Conservation (phyloP, 1,140 invertebrate genomes). For the Limonius californicus region DNA sequence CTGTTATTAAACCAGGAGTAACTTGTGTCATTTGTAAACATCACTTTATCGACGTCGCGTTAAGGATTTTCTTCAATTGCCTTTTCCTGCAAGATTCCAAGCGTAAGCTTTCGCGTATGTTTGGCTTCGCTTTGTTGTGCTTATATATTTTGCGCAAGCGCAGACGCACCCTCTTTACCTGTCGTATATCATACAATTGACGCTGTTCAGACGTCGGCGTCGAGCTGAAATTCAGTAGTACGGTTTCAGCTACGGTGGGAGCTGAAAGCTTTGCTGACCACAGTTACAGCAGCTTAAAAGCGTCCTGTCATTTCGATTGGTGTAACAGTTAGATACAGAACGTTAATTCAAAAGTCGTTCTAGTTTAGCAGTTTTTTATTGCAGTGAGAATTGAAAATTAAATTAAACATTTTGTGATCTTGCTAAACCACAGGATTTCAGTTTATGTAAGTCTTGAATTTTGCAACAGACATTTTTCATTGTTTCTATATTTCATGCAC, state of each 20-base stretch:
- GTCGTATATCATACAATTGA: constrained; percentile 15
- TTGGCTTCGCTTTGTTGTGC: constrained; percentile 8
- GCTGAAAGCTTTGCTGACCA: not conserved
- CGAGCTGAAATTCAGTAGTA: constrained; percentile 12
- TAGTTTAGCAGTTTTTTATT: too few species aligned
- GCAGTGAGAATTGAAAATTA: too few species aligned
- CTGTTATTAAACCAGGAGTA: too few species aligned
- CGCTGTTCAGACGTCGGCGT: constrained; percentile 12
- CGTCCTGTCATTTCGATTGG: not conserved
- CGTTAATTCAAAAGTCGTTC: too few species aligned
- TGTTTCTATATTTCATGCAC: too few species aligned
- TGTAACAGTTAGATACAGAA: too few species aligned
- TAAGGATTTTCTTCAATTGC: not conserved
- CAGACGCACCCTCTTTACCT: constrained; percentile 11
- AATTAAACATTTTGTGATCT: too few species aligned
- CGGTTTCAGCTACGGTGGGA: not conserved
- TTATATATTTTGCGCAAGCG: constrained; percentile 11
- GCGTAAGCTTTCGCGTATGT: constrained; percentile 8
- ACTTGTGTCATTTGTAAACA: too few species aligned
- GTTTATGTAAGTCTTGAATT: too few species aligned
- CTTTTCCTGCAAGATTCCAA: not conserved
- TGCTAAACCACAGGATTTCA: too few species aligned
- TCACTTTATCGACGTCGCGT: too few species aligned
- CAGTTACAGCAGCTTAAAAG: not conserved
- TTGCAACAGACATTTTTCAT: too few species aligned